These are phyloP conservation scores for Salvator merianae DNA, from an alignment of 2,113 vertebrate species.

Conservation along the genomic window DNA sequence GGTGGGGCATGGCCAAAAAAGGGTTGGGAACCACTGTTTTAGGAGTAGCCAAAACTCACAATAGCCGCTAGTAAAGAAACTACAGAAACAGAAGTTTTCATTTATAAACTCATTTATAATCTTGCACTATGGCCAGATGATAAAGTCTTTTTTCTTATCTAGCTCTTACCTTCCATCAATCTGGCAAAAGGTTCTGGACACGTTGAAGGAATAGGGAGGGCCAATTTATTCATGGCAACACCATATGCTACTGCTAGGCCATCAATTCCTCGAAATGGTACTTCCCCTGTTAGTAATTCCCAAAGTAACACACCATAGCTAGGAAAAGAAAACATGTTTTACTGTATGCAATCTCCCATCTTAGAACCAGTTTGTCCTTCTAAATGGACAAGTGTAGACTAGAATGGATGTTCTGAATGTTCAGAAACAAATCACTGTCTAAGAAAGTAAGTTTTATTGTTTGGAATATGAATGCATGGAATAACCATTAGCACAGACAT, in stretches of 20 bases:
- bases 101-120: neutral
- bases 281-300: slow-evolving; percentile 95
- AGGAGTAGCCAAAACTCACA: neutral
- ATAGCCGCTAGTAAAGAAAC: neutral
- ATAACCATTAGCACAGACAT: neutral
- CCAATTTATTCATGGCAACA: slow-evolving; percentile 97
- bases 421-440: neutral
- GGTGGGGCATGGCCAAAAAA: too few species aligned
- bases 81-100: neutral
- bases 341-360: neutral
- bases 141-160: neutral
- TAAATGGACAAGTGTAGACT: neutral
- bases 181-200: slow-evolving; percentile 94
- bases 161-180: slow-evolving; percentile 91
- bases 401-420: neutral
- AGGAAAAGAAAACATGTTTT: slow-evolving; percentile 20
- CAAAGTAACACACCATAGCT: slow-evolving; percentile 94
- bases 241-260: slow-evolving; percentile 93
- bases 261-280: slow-evolving; percentile 95
- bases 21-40: too few species aligned
- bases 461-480: neutral
- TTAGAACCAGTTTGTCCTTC: neutral
- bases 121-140: neutral
- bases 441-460: neutral
- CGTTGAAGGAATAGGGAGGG: slow-evolving; percentile 94